Percentiles rank a stretch among this genome's conserved stretches.
Evolutionary conservation across 2,797 vertebrate species (phyloP).

Genomic region (Acanthornis magna): DNA sequence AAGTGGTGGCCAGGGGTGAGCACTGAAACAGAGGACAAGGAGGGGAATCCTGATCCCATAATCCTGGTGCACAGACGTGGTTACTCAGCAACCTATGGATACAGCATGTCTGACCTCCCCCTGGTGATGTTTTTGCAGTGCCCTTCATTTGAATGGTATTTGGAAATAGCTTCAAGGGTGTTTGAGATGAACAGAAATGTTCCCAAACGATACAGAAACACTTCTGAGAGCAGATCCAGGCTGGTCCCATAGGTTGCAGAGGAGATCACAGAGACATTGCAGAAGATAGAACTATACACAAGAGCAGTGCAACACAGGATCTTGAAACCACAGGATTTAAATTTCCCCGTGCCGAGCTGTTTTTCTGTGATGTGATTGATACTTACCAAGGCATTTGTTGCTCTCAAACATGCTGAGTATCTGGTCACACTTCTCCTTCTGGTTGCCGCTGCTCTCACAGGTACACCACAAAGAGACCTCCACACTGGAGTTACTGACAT

Average conservation of each 20-base stretch:
- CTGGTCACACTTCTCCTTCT: constrained; percentile 88
- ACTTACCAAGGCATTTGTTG: constrained; percentile 92
- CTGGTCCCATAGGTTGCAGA: not conserved
- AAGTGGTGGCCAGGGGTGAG: not conserved
- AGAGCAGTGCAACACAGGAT: not conserved
- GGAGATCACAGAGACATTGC: not conserved
- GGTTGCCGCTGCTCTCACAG: constrained; percentile 91
- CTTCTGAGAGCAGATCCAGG: not conserved
- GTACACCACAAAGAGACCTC: constrained; percentile 90
- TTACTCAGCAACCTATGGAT: not conserved
- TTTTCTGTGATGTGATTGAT: not conserved
- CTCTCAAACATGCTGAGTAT: constrained; percentile 86
- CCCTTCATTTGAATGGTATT: not conserved
- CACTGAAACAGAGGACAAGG: not conserved
- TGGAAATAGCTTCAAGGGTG: not conserved
- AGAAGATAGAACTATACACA: not conserved
- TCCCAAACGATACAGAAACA: not conserved
- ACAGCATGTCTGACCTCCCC: not conserved
- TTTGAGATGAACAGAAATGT: not conserved
- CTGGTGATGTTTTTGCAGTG: not conserved
- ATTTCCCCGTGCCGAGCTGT: not conserved
- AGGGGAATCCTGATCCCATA: not conserved
- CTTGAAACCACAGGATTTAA: not conserved
- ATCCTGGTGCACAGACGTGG: not conserved
- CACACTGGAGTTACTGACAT: constrained; percentile 85